Conservation (phyloP, 2,888 invertebrate genomes). For the Idaea aversata region DNA sequence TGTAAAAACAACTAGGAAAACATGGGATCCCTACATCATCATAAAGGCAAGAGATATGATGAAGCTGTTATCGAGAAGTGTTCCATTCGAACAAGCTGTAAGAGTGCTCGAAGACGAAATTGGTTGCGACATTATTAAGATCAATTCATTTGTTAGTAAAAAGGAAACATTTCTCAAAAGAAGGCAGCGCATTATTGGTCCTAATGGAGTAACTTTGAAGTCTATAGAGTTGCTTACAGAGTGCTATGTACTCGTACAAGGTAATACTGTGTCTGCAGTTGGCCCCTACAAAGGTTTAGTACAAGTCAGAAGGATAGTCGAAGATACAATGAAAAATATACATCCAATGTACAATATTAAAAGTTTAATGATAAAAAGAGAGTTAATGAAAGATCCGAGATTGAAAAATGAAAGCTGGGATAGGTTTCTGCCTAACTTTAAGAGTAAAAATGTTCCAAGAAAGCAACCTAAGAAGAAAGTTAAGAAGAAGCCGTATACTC, state of each 20-base stretch:
- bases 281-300: conserved; percentile 96
- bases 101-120: conserved; percentile 93
- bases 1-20: conserved; percentile 96
- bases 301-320: conserved; percentile 93
- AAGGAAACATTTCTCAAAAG: conserved; percentile 97
- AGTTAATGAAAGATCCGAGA: conserved; percentile 95
- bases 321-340: conserved; percentile 99
- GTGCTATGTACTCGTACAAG: conserved; percentile 98
- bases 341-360: conserved; percentile 99
- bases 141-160: conserved; percentile 93
- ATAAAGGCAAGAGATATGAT: conserved; percentile 98
- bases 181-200: conserved; percentile 96
- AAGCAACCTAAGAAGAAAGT: conserved; percentile 94
- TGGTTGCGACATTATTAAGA: conserved; percentile 97
- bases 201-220: conserved; percentile 98
- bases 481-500: conserved; percentile 96
- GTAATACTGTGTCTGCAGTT: conserved; percentile 97
- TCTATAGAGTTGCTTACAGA: conserved; percentile 97
- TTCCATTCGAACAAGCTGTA: conserved; percentile 97
- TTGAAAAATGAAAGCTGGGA: conserved; percentile 98
- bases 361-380: conserved; percentile 97
- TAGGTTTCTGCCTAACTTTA: conserved; percentile 96
- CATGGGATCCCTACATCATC: conserved; percentile 99
- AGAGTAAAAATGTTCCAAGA: conserved; percentile 91
- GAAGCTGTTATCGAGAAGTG: conserved; percentile 95